Percentiles rank a stretch among this genome's conserved stretches.
Conservation (phyloP, 2,888 invertebrate species). For the Trachelus stipa region DNA sequence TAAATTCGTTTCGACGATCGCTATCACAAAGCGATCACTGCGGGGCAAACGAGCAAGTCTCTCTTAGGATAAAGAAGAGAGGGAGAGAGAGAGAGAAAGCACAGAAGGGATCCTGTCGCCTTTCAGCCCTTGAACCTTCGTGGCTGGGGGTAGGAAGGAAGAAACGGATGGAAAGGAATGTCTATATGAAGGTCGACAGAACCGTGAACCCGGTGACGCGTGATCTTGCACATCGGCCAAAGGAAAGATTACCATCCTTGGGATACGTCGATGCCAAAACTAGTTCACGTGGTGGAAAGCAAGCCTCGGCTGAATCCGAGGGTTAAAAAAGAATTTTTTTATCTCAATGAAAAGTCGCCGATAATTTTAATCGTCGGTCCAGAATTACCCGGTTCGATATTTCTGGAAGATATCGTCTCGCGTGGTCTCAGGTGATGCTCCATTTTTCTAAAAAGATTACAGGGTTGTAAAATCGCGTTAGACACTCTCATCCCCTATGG, state of each 20-base stretch:
- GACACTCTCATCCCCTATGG: conserved; percentile 4
- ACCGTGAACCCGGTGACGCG: conserved; percentile 61
- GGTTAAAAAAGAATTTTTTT: not conserved
- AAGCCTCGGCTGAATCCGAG: not conserved
- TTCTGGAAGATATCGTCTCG: not conserved
- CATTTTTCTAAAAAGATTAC: not conserved
- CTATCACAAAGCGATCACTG: conserved; percentile 7
- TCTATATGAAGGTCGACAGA: conserved; percentile 60
- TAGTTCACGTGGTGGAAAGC: conserved; percentile 22
- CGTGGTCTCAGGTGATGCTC: not conserved
- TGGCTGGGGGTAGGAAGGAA: conserved; percentile 26
- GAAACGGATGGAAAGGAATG: conserved; percentile 48
- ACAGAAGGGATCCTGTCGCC: not conserved
- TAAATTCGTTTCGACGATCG: conserved; percentile 3
- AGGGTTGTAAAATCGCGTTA: conserved; percentile 34
- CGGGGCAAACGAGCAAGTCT: not conserved
- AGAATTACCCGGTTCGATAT: not conserved
- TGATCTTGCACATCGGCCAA: conserved; percentile 65
- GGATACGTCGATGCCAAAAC: conserved; percentile 45
- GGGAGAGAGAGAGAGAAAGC: conserved; percentile 4
- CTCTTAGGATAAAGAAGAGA: conserved; percentile 21
- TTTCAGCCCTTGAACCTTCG: not conserved
- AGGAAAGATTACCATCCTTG: conserved; percentile 61
- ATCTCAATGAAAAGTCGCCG: not conserved
- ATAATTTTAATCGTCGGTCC: not conserved